A percentile compares a stretch with the other conserved stretches of the same genome.
Evolutionary conservation across 2,888 invertebrate genomes (phyloP).

Genomic region (Cephus pygmeus): DNA sequence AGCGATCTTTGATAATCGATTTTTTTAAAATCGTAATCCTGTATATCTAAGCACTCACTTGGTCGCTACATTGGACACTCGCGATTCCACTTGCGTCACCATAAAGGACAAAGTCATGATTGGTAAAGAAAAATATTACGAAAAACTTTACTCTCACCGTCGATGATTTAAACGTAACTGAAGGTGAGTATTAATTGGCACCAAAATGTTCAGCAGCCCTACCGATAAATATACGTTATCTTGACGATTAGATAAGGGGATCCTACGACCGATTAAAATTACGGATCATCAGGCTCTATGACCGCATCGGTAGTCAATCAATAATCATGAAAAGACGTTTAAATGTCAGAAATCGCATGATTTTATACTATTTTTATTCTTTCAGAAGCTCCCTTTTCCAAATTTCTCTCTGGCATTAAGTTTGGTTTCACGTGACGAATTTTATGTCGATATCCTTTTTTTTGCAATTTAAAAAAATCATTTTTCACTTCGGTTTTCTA

Average conservation of each 20-base stretch:
- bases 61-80: not conserved
- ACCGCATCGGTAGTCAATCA: not conserved
- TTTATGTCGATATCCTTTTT: not conserved
- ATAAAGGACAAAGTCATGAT: not conserved
- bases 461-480: not conserved
- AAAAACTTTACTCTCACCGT: not conserved
- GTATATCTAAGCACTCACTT: not conserved
- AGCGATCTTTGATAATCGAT: not conserved
- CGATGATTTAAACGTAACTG: not conserved
- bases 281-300: not conserved
- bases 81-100: slow-evolving; percentile 3
- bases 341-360: not conserved
- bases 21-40: not conserved
- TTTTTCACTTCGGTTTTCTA: not conserved
- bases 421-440: not conserved
- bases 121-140: not conserved
- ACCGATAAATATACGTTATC: not conserved
- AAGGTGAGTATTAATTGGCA: not conserved
- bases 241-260: not conserved
- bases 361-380: not conserved
- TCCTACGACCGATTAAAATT: not conserved
- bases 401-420: too few relatives aligned
- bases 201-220: not conserved
- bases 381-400: too few relatives aligned
- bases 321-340: too few relatives aligned